Evolutionary conservation across 1,140 invertebrate species (phyloP).

Genomic region (Phthorimaea operculella): DNA sequence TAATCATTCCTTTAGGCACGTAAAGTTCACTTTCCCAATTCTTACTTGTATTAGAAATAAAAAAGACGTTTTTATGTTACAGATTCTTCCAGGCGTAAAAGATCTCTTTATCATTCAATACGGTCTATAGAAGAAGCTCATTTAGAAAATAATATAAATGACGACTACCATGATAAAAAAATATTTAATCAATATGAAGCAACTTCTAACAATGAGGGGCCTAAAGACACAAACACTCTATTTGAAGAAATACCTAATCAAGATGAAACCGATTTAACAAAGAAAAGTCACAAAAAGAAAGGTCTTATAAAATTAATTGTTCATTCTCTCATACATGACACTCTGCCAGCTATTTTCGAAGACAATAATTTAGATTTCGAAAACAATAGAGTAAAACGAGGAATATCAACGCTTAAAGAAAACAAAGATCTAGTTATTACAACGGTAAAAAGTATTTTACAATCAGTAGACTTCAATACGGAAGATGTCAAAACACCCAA

Average conservation of each 20-base stretch:
- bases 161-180: too few species aligned
- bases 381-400: background rate
- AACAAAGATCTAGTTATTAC: background rate
- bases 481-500: background rate
- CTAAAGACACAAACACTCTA: background rate
- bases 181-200: too few species aligned
- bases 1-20: too few species aligned
- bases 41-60: too few species aligned
- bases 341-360: background rate
- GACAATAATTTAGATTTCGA: background rate
- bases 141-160: too few species aligned
- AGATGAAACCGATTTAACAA: background rate
- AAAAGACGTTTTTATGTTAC: too few species aligned
- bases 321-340: background rate
- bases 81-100: too few species aligned
- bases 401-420: background rate
- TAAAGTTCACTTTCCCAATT: too few species aligned
- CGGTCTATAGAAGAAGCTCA: too few species aligned
- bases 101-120: too few species aligned
- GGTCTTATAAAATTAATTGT: background rate
- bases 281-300: background rate
- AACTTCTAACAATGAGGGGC: too few species aligned
- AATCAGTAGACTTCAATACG: too few species aligned
- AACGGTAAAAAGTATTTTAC: background rate
- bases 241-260: background rate